Evolutionary conservation across 2,888 invertebrate genomes (phyloP), one percentile per base, ranked within the genome.

Genomic region (Cremastinae sp.): DNA sequence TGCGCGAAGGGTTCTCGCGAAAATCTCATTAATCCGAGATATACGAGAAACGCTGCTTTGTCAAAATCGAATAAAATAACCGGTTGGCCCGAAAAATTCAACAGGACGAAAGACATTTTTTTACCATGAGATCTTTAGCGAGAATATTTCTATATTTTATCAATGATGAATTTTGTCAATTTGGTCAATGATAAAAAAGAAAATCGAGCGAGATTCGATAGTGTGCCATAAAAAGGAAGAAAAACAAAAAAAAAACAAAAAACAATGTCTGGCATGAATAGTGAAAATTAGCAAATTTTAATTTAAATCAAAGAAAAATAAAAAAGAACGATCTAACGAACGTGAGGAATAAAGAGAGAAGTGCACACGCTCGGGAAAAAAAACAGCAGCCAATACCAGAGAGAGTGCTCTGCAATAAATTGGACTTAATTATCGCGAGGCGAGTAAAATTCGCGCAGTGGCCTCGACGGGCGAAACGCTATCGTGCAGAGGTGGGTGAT

Each of bases 371-470:
- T 51, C 12, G 41, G 41, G n/a, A 8, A 22, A 54, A 61, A 2
- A 28, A 45, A 61, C 61, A 45, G 53, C 61, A 70, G 61, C 54
- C 53, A 54, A 53, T 34, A 45, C 28, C 54, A 34, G 61, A 28
- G 61, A 28, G 28, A 45, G 43, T 59, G 66, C 36, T 53, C 68
- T 43, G 66, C 43, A 68, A 73, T 68, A 73, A 68, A 73, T 66
- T 65, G 58, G 62, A 62, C 61, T 70, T 70, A 62, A 70, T 70
- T 70, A 70, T 70, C 43, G 54, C 61, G 45, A 69, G 58, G 69
- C 43, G 59, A 41, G 49, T 59, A 59, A n/a, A n/a, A 69, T 43
- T 28, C 28, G 28, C 69, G 51, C 20, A 18, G 28, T 53, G 59
- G 56, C 66, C 66, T 66, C 56, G 64, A 36, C 14, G 51, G 12